phyloP scores from a whole-genome alignment of 2,888 invertebrate genomes.

The Melipona beecheii region DNA sequence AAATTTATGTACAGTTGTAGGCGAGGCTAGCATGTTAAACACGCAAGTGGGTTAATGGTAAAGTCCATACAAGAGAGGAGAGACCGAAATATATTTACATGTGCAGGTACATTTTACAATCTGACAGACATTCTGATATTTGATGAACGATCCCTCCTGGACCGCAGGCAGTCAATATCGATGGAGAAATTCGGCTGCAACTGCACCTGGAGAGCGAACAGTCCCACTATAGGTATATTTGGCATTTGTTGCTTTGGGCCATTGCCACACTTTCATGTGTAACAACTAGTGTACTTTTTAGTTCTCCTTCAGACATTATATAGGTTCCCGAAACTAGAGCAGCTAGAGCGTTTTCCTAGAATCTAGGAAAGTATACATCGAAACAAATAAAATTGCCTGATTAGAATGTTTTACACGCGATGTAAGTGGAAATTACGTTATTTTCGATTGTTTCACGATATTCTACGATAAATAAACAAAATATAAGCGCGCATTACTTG shows the following conservation, averaged over 20 bases:
- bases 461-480: not conserved
- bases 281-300: slow-evolving; percentile 52
- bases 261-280: slow-evolving; percentile 65
- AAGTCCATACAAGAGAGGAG: slow-evolving; percentile 46
- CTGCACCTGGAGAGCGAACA: slow-evolving; percentile 38
- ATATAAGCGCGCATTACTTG: not conserved
- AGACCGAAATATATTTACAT: slow-evolving; percentile 11
- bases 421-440: not conserved
- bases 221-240: slow-evolving; percentile 33
- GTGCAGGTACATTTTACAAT: slow-evolving; percentile 43
- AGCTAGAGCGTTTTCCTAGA: slow-evolving; percentile 53
- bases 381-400: not conserved
- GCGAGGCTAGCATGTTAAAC: slow-evolving; percentile 50
- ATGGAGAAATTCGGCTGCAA: slow-evolving; percentile 42
- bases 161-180: slow-evolving; percentile 21
- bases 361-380: slow-evolving; percentile 44
- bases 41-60: slow-evolving; percentile 75
- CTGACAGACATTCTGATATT: slow-evolving; percentile 45
- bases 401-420: not conserved
- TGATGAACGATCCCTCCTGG: slow-evolving; percentile 65
- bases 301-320: slow-evolving; percentile 30
- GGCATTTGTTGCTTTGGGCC: slow-evolving; percentile 45
- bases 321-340: slow-evolving; percentile 51
- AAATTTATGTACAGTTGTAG: slow-evolving; percentile 29
- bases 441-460: not conserved